Base-by-base conservation (phyloP, 2,797 vertebrate species). In the Falco biarmicus region DNA sequence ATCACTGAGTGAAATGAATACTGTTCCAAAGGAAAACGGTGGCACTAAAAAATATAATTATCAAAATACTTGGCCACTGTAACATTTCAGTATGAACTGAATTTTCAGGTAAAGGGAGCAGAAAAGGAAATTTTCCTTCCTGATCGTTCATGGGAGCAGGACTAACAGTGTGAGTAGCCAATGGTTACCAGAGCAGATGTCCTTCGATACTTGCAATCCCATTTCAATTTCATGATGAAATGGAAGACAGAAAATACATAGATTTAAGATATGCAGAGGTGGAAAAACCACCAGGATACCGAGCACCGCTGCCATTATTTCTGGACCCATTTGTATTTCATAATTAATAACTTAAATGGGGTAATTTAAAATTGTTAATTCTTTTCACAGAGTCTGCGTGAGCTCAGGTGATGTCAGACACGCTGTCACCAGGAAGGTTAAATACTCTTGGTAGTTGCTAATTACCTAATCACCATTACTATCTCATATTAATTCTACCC, bases 401-500 rank as follows among this genome's bases (percentile, higher is more conserved):
- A 95, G 97, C 97, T 95, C 97, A 97, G 97, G 96, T 98, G 97
- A 96, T 97, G 97, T 96, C 97, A 96, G 94, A 95, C 95, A 97
- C 73, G 84, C 90, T 97, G 96, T 98, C 97, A 95, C 95, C 88
- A 95, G 85, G 96, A 98, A 98, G 98, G 98, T 98, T 98, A 98
- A 98, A 98, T 97, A 96, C 94, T 97, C 93, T 59, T 93, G 96
- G 95, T 97, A 97, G 95, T 97, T 98, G 97, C 89, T 98, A 98
- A 98, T 98, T 98, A 98, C 97, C 97, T 98, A 98, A 98, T 98
- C 97, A 98, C 96, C 81, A 97, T 97, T 98, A 96, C 95, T 88
- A 94, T 94, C 97, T 97, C 97, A 97, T 90, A 97, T 97, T 97
- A 97, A 98, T 98, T 96, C 96, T 93, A 97, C 91, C 95, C 96